Base-by-base conservation (phyloP, 2,888 invertebrate genomes). In the Oegoconia quadripuncta region DNA sequence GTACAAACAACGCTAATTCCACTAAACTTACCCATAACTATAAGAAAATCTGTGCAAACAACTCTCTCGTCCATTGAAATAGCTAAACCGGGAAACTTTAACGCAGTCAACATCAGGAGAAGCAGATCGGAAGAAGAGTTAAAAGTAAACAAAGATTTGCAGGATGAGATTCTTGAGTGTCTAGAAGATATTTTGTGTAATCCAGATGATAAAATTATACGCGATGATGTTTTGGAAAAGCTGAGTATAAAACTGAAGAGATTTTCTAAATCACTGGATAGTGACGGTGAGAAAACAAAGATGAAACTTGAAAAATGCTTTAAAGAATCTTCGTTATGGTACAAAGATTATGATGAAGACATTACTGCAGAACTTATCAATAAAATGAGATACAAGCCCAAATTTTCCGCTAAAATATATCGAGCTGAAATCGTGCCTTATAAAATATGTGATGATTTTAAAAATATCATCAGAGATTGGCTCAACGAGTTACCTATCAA, bases 51-150 rank as follows among this genome's bases (percentile, higher is more conserved):
- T 2, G 52, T 58, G 0, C 66, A 69, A 38, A 62, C 65, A 0
- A 57, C 63, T n/a, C 47, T 54, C 4, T 74, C 71, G 23, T 59
- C 52, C 3, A 44, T 58, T 5, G 58, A 62, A 13, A 31, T 57
- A 16, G 33, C 41, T 4, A 42, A 37, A 4, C 39, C 14, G 7
- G 15, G 39, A 12, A 41, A 36, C 7, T 28, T 34, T 7, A 41
- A 41, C 34, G 23, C 42, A 6, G 43, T 40, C 37, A 42, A 33
- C 28, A 41, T 44, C 15, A 66, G 59, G 18, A 69, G 50, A 45
- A 68, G 50, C 11, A 71, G 58, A 41, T 77, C 72, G 1, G 59
- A 74, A 42, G 73, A 65, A 17, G 58, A 65, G 22, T 37, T 72
- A 14, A 56, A 50, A 33, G 27, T 50, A 1, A 42, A 50, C 0